These are phyloP conservation scores for Thalassaphorura encarpata DNA, from an alignment of 1,140 invertebrate genomes.

Conservation along the genomic window DNA sequence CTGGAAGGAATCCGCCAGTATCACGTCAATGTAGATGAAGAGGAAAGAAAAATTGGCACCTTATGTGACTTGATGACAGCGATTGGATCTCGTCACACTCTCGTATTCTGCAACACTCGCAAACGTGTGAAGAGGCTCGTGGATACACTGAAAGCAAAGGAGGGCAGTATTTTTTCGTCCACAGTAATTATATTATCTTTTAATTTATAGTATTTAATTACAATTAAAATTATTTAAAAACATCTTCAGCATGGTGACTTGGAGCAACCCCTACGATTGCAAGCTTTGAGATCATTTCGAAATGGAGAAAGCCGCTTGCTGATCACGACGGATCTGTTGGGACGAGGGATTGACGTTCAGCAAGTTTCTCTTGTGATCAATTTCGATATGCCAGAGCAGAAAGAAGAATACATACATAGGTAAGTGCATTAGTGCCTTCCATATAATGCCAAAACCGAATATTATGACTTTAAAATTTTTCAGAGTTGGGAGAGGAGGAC, in stretches of 20 bases:
- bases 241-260: background rate
- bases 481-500: conserved; percentile 8
- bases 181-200: background rate
- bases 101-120: conserved; percentile 1
- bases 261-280: background rate
- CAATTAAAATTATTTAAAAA: background rate
- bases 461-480: background rate
- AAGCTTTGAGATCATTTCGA: background rate
- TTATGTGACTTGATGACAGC: conserved; percentile 3
- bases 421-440: background rate
- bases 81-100: background rate
- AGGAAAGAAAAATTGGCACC: background rate
- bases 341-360: conserved; percentile 12
- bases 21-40: conserved; percentile 6
- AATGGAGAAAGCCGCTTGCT: background rate
- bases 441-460: background rate
- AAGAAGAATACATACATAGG: conserved; percentile 9
- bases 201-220: background rate
- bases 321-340: conserved; percentile 4
- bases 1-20: conserved; percentile 18
- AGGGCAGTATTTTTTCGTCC: background rate
- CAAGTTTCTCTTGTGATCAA: conserved; percentile 9
- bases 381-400: conserved; percentile 2
- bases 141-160: background rate
- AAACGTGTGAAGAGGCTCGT: no score